Conservation (phyloP, 1,140 invertebrate genomes). For the Muscidifurax raptorellus region DNA sequence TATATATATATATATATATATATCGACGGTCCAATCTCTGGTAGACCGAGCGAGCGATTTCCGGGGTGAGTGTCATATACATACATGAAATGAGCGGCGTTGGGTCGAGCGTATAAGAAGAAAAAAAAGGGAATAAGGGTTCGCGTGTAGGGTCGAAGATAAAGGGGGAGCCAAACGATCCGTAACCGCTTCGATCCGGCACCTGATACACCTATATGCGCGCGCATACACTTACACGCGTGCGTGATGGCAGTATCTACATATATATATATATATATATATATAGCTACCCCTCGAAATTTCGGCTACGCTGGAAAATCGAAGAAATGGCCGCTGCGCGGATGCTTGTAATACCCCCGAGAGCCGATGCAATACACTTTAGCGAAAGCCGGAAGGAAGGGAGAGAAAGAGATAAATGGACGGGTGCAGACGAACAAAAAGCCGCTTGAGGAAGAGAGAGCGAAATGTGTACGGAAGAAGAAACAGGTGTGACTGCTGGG, state of each 20-base stretch:
- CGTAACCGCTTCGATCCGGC: constrained; percentile 44
- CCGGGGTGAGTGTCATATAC: not conserved
- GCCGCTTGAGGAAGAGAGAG: not conserved
- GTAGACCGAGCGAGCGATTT: constrained; percentile 57
- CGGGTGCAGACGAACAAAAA: not conserved
- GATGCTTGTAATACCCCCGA: constrained; percentile 45
- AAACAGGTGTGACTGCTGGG: constrained; percentile 29
- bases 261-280: too few relatives aligned
- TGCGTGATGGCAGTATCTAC: not conserved
- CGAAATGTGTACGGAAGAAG: not conserved
- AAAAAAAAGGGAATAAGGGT: not conserved
- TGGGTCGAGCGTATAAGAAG: constrained; percentile 17
- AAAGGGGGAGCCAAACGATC: constrained; percentile 31
- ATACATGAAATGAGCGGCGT: not conserved
- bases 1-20: too few relatives aligned
- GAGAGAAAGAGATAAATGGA: constrained; percentile 11
- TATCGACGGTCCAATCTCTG: constrained; percentile 32
- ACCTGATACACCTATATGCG: constrained; percentile 23
- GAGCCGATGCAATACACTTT: constrained; percentile 47
- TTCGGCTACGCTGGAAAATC: constrained; percentile 11
- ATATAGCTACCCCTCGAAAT: not conserved
- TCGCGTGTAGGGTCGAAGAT: not conserved
- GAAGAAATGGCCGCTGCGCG: constrained; percentile 29
- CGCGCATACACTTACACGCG: not conserved
- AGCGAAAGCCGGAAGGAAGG: constrained; percentile 7